Percentiles rank a stretch among this genome's conserved stretches.
Evolutionary conservation across 1,140 invertebrate genomes (phyloP).

Genomic region (Goniozus legneri): DNA sequence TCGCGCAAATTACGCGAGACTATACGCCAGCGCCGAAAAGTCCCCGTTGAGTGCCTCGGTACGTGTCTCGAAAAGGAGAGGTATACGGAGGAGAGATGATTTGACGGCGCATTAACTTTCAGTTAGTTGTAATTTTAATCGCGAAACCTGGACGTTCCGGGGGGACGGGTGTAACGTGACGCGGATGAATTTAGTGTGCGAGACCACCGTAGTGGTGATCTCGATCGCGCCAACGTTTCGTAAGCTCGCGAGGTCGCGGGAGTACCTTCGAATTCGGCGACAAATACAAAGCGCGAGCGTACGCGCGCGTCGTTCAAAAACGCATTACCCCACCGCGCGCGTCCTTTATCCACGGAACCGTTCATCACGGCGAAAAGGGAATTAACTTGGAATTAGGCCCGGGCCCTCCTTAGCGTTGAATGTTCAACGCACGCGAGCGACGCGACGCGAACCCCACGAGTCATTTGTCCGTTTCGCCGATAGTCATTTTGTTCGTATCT

Average conservation of each 20-base stretch:
- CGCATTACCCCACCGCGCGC: conserved; percentile 33
- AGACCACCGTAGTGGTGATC: conserved; percentile 36
- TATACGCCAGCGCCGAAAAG: no score
- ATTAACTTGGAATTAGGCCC: conserved; percentile 43
- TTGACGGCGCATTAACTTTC: conserved; percentile 42
- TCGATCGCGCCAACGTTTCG: conserved; percentile 11
- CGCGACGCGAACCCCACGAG: no score
- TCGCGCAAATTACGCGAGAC: conserved; percentile 24
- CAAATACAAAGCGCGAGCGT: no score
- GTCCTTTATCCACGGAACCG: conserved; percentile 16
- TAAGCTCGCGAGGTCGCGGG: no score
- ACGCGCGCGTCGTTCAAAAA: conserved; percentile 32
- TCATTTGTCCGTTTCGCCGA: no score
- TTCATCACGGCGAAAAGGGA: conserved; percentile 19
- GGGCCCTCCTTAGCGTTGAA: no score
- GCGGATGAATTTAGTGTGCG: conserved; percentile 29
- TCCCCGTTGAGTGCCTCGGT: no score
- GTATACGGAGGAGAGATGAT: conserved; percentile 12
- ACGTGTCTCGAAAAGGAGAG: background rate
- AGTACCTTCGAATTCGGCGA: no score
- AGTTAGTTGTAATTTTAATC: conserved; percentile 48
- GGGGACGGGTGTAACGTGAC: conserved; percentile 18
- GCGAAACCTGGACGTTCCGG: conserved; percentile 19
- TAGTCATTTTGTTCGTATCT: no score
- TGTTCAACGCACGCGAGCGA: no score